A percentile compares a stretch with the other conserved stretches of the same genome.
These are phyloP conservation scores for Ennomos quercinarius DNA, from an alignment of 2,888 invertebrate genomes.

Conservation along the genomic window DNA sequence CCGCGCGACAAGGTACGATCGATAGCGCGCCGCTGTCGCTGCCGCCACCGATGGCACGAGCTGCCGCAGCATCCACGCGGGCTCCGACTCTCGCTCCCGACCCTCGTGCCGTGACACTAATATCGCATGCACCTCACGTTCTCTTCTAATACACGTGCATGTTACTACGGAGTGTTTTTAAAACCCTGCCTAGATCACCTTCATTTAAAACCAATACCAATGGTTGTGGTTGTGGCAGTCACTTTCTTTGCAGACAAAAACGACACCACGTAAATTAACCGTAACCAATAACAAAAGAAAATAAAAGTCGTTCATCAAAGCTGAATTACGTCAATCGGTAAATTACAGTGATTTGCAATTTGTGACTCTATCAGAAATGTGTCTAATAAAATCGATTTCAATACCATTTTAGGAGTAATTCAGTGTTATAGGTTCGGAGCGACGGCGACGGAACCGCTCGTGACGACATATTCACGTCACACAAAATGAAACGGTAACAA, in stretches of 20 bases:
- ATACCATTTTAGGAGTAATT: constrained; percentile 25
- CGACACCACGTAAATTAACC: not conserved
- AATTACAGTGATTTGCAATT: constrained; percentile 27
- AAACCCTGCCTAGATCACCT: not conserved
- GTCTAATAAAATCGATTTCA: constrained; percentile 26
- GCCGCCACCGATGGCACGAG: constrained; percentile 57
- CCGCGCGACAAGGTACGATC: constrained; percentile 76
- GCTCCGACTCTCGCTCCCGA: constrained; percentile 9
- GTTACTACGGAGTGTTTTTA: not conserved
- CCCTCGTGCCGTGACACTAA: constrained; percentile 3
- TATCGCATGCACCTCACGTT: not conserved
- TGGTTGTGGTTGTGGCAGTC: not conserved
- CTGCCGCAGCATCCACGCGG: constrained; percentile 53
- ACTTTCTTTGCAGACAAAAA: constrained; percentile 1
- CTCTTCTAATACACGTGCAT: not conserved
- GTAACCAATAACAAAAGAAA: constrained; percentile 10
- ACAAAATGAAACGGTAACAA: constrained; percentile 33
- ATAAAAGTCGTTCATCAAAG: constrained; percentile 6
- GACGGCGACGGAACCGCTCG: constrained; percentile 12
- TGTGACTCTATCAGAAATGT: constrained; percentile 19
- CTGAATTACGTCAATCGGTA: constrained; percentile 20
- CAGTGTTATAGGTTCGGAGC: constrained; percentile 22
- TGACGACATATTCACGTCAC: constrained; percentile 34
- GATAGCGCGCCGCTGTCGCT: constrained; percentile 53
- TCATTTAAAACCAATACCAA: not conserved